Percentiles rank a stretch among this genome's conserved stretches.
Evolutionary conservation across 2,113 vertebrate species (phyloP).

Genomic region (Falcunculus frontatus): DNA sequence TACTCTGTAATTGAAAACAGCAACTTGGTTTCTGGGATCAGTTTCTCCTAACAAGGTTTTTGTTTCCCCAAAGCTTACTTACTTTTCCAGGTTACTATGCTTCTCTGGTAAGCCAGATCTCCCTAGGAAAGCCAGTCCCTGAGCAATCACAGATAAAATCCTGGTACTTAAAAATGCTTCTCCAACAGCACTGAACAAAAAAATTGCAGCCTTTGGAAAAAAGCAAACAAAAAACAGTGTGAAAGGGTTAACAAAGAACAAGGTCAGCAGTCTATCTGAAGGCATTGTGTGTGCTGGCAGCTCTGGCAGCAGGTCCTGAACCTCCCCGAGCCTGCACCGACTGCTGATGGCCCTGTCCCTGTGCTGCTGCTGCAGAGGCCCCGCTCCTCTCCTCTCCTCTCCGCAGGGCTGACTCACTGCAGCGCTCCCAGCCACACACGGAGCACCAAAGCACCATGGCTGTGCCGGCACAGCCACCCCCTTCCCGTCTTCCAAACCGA

Average conservation of each 20-base stretch:
- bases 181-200: neutral
- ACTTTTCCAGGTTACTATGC: neutral
- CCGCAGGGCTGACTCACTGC: conserved; percentile 61
- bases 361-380: neutral
- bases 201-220: neutral
- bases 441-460: neutral
- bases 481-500: neutral
- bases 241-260: neutral
- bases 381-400: neutral
- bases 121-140: neutral
- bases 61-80: neutral
- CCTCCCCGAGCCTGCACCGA: fast-evolving
- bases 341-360: neutral
- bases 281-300: neutral
- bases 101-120: neutral
- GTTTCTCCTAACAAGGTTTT: neutral
- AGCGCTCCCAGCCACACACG: neutral
- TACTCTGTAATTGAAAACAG: neutral
- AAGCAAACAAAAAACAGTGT: fast-evolving
- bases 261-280: neutral
- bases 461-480: neutral
- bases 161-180: neutral
- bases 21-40: neutral
- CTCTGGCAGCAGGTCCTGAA: neutral
- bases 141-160: neutral